phyloP scores from a whole-genome alignment of 2,113 vertebrate species.

The Campylorhamphus procurvoides region DNA sequence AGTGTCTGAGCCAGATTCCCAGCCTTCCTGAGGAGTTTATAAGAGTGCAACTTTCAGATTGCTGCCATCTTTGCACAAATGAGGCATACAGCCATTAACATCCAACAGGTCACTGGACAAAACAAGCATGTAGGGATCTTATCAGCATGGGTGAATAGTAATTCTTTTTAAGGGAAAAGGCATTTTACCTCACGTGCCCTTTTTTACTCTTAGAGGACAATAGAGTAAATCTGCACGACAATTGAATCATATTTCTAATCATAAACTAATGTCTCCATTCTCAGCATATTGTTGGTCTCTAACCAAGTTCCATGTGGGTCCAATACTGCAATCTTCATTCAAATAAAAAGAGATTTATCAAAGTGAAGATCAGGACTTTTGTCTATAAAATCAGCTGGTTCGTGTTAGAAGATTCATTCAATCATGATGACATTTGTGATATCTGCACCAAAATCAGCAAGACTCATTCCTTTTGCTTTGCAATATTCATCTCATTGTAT shows the following conservation, averaged over 20 bases:
- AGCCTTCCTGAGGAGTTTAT: background rate
- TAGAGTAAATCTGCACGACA: conserved; percentile 15
- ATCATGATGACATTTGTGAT: conserved; percentile 43
- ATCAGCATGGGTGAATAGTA: background rate
- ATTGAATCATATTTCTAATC: conserved; percentile 39
- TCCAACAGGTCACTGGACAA: background rate
- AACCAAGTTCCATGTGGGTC: conserved; percentile 56
- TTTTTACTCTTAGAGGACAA: background rate
- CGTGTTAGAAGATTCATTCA: conserved; percentile 59
- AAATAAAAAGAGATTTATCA: conserved; percentile 58
- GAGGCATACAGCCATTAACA: background rate
- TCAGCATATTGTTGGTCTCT: background rate
- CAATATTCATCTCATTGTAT: background rate
- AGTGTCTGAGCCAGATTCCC: background rate
- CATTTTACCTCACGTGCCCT: conserved; percentile 35
- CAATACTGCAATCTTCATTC: conserved; percentile 43
- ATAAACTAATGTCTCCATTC: conserved; percentile 17
- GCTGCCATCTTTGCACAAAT: background rate
- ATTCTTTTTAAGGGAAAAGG: background rate
- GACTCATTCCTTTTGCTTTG: conserved; percentile 43
- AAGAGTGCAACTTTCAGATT: background rate
- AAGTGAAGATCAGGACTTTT: conserved; percentile 42
- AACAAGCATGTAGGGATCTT: background rate
- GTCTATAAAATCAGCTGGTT: conserved; percentile 62
- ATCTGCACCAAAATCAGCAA: conserved; percentile 60